Percentiles rank a stretch among this genome's conserved stretches.
Evolutionary conservation across 2,797 vertebrate species (phyloP).

Genomic region (Cossypha heuglini): DNA sequence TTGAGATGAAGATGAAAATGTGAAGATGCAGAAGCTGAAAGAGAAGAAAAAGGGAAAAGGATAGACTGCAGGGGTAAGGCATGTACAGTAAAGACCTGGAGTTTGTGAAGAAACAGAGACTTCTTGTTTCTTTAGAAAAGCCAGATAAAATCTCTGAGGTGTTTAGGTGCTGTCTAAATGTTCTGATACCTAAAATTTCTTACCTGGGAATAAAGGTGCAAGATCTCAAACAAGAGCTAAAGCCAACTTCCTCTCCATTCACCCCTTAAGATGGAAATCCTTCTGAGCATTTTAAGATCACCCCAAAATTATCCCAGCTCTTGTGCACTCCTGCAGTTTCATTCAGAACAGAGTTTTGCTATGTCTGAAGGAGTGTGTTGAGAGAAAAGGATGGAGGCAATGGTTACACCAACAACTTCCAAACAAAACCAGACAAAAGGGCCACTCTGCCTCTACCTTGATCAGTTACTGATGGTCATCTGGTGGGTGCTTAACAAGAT

Average conservation of each 20-base stretch:
- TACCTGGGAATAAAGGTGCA: background rate
- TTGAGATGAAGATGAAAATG: background rate
- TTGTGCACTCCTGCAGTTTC: background rate
- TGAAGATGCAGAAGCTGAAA: background rate
- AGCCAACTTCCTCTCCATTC: background rate
- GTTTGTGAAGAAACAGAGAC: background rate
- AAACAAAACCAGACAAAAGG: background rate
- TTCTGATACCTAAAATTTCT: background rate
- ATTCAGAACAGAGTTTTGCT: background rate
- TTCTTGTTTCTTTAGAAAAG: background rate
- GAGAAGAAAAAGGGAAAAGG: background rate
- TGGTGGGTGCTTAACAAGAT: background rate
- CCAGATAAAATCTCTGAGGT: background rate
- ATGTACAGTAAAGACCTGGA: rapidly evolving
- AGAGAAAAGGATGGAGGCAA: background rate
- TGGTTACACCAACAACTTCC: background rate
- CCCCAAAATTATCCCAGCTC: background rate
- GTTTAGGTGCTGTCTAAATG: background rate
- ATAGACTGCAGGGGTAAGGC: background rate
- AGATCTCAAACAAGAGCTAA: background rate
- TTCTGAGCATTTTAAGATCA: background rate
- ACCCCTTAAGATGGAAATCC: background rate
- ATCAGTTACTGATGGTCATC: background rate
- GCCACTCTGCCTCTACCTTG: background rate
- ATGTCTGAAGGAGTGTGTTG: rapidly evolving